Percentiles rank a stretch among this genome's conserved stretches.
phyloP scores from a whole-genome alignment of 2,888 invertebrate species.

The Chloroclystis v-ata region DNA sequence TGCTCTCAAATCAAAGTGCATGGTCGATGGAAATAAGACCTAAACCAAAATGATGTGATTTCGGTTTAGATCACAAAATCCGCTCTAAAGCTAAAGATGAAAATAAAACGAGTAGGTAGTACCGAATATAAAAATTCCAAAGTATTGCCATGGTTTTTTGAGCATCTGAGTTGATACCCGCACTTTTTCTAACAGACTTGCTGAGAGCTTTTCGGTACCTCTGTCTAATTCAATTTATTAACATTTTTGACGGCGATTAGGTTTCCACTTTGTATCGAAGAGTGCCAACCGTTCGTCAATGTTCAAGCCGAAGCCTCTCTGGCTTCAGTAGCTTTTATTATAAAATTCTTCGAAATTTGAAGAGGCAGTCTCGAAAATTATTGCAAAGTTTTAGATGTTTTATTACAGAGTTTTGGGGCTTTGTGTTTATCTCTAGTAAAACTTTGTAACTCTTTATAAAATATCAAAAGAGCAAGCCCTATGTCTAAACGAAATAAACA shows the following conservation, averaged over 20 bases:
- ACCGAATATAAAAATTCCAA: no score
- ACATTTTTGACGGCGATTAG: constrained; percentile 25
- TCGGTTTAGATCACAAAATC: no score
- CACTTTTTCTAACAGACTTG: not conserved
- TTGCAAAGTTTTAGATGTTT: constrained; percentile 38
- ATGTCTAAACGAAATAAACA: no score
- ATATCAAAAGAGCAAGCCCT: no score
- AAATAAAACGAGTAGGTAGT: no score
- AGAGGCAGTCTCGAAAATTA: constrained; percentile 39
- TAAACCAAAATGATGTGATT: no score
- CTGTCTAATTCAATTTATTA: constrained; percentile 12
- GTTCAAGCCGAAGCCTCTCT: constrained; percentile 37
- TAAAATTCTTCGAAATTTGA: constrained; percentile 42
- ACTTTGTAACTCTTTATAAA: not conserved
- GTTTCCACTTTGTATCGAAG: constrained; percentile 29
- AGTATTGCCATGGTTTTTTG: no score
- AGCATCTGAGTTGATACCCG: no score
- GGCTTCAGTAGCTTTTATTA: constrained; percentile 42
- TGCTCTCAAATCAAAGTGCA: no score
- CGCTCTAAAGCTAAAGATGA: no score
- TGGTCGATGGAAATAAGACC: no score
- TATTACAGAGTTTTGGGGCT: constrained; percentile 18
- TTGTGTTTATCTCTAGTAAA: not conserved
- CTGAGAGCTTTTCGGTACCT: not conserved
- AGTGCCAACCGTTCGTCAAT: constrained; percentile 38